phyloP scores from a whole-genome alignment of 2,113 vertebrate genomes.

The Rallus limicola region DNA sequence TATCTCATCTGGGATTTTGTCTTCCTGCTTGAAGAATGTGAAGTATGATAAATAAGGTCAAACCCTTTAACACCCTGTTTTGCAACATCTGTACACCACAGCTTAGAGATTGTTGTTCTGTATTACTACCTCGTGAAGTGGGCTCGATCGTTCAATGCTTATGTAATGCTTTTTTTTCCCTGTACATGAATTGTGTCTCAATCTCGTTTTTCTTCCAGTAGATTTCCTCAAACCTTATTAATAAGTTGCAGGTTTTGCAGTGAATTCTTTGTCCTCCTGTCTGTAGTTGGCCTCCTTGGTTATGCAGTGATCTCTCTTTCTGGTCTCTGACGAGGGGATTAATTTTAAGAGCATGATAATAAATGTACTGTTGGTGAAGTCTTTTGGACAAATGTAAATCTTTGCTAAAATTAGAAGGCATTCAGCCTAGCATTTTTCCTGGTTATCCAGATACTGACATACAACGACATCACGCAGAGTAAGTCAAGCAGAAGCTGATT shows the following conservation, averaged over 20 bases:
- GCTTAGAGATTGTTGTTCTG: not conserved
- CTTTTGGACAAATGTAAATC: conserved; percentile 32
- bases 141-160: not conserved
- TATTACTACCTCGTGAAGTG: not conserved
- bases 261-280: not conserved
- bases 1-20: not conserved
- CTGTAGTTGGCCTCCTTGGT: not conserved
- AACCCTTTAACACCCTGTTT: not conserved
- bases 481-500: not conserved
- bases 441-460: not conserved
- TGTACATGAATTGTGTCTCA: not conserved
- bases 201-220: not conserved
- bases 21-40: not conserved
- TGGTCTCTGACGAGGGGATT: conserved; percentile 8
- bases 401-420: conserved; percentile 50
- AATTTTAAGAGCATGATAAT: not conserved
- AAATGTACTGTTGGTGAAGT: not conserved
- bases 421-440: not conserved
- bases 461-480: not conserved
- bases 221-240: not conserved
- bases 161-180: not conserved
- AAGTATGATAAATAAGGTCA: not conserved
- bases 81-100: conserved; percentile 18
- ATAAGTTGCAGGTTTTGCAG: not conserved
- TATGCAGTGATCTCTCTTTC: not conserved